Evolutionary conservation across 2,113 vertebrate species (phyloP).

Genomic region (Salvelinus alpinus): DNA sequence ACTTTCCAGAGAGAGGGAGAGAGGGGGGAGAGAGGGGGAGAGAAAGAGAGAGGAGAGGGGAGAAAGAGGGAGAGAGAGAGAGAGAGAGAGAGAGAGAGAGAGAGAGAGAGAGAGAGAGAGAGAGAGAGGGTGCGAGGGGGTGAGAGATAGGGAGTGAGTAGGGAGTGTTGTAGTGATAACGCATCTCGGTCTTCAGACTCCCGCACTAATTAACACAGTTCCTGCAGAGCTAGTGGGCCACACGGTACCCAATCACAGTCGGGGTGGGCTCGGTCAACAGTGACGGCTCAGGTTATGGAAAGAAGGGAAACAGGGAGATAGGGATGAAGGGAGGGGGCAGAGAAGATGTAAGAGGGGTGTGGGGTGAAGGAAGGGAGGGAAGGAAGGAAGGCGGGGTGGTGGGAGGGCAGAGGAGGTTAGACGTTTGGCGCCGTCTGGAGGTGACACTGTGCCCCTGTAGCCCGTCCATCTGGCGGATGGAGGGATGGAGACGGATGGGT

Average conservation of each 20-base stretch:
- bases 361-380: slow-evolving; percentile 42
- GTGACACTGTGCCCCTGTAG: slow-evolving; percentile 56
- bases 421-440: slow-evolving; percentile 70
- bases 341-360: slow-evolving; percentile 32
- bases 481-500: slow-evolving; percentile 53
- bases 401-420: no score
- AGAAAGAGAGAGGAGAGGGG: background rate
- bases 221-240: slow-evolving; percentile 31
- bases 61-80: background rate
- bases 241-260: slow-evolving; percentile 32
- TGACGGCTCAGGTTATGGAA: slow-evolving; percentile 15
- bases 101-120: background rate
- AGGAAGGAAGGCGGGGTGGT: no score
- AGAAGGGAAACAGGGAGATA: slow-evolving; percentile 19
- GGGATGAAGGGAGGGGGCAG: slow-evolving; percentile 44
- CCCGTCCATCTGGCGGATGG: slow-evolving; percentile 48
- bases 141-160: background rate
- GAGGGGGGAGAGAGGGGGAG: background rate
- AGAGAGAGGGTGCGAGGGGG: background rate
- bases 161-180: slow-evolving; percentile 14
- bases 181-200: slow-evolving; percentile 56
- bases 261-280: slow-evolving; percentile 35
- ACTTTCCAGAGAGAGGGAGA: slow-evolving; percentile 47
- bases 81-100: background rate
- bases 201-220: slow-evolving; percentile 70